A percentile compares a stretch with the other conserved stretches of the same genome.
Conservation (phyloP, 2,888 invertebrate genomes). For the Lasioglossum lativentre region DNA sequence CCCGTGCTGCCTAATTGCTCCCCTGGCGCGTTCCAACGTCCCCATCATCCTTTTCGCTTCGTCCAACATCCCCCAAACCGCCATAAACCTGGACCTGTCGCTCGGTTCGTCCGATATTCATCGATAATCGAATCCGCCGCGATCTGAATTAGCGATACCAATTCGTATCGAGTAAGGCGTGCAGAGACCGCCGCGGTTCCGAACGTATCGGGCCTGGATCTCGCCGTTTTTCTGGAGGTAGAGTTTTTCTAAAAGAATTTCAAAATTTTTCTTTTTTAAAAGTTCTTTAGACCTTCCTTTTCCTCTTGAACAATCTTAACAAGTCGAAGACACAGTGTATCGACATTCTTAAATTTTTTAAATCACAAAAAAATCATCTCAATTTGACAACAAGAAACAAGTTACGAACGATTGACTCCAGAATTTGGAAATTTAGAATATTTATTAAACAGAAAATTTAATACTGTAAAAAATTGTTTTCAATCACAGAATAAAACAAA, state of each 20-base stretch:
- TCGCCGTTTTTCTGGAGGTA: not conserved
- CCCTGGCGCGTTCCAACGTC: not conserved
- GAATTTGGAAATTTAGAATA: too few relatives aligned
- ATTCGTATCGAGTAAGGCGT: slow-evolving; percentile 44
- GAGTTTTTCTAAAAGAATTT: too few relatives aligned
- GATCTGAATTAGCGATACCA: slow-evolving; percentile 29
- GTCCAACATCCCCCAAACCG: slow-evolving; percentile 24
- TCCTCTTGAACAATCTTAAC: not conserved
- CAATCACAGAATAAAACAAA: too few relatives aligned
- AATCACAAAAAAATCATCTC: too few relatives aligned
- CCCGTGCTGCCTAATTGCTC: not conserved
- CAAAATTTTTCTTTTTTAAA: too few relatives aligned
- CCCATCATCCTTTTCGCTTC: not conserved
- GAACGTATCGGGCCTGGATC: not conserved
- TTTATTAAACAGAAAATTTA: too few relatives aligned
- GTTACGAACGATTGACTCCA: too few relatives aligned
- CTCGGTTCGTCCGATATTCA: slow-evolving; percentile 6
- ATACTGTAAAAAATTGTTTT: too few relatives aligned
- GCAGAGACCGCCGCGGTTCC: slow-evolving; percentile 25
- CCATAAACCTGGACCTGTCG: too few relatives aligned
- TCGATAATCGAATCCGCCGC: not conserved
- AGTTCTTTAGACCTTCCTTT: too few relatives aligned
- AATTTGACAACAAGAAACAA: too few relatives aligned
- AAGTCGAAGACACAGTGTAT: not conserved
- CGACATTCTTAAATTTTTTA: not conserved